Evolutionary conservation across 2,113 vertebrate genomes (phyloP).

Genomic region (Cichladusa arquata): DNA sequence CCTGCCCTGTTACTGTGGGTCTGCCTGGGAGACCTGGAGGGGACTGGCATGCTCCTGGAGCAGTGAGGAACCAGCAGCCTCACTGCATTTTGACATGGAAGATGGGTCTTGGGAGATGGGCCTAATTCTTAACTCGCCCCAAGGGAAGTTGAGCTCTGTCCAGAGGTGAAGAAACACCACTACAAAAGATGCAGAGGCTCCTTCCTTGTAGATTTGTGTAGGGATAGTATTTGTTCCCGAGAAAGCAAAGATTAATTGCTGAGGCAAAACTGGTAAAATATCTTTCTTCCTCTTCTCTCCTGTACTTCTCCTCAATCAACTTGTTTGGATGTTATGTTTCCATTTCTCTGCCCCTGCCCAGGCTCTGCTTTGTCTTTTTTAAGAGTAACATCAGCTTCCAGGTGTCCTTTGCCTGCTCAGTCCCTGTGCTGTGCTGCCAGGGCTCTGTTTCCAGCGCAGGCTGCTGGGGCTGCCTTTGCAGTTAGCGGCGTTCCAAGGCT

Average conservation of each 20-base stretch:
- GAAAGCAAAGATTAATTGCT: neutral
- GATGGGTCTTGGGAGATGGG: neutral
- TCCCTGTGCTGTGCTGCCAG: neutral
- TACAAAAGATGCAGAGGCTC: neutral
- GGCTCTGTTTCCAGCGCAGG: neutral
- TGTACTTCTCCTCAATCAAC: neutral
- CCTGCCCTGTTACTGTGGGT: neutral
- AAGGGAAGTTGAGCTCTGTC: neutral
- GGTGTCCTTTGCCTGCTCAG: neutral
- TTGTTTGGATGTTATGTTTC: neutral
- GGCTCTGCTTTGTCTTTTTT: neutral
- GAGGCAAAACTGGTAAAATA: neutral
- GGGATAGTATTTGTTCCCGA: neutral
- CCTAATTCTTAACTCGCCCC: neutral
- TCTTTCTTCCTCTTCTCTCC: neutral
- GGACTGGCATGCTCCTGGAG: neutral
- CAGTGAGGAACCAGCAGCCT: neutral
- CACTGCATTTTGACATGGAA: neutral
- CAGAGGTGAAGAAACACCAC: neutral
- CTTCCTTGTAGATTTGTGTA: neutral
- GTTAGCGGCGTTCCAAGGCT: accelerated
- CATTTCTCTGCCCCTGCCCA: neutral
- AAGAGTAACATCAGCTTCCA: neutral
- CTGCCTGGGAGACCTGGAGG: neutral
- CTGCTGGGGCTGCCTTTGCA: neutral